Percentiles rank a stretch among this genome's conserved stretches.
Conservation (phyloP, 2,888 invertebrate species). For the Acanthosepion pharaonis region DNA sequence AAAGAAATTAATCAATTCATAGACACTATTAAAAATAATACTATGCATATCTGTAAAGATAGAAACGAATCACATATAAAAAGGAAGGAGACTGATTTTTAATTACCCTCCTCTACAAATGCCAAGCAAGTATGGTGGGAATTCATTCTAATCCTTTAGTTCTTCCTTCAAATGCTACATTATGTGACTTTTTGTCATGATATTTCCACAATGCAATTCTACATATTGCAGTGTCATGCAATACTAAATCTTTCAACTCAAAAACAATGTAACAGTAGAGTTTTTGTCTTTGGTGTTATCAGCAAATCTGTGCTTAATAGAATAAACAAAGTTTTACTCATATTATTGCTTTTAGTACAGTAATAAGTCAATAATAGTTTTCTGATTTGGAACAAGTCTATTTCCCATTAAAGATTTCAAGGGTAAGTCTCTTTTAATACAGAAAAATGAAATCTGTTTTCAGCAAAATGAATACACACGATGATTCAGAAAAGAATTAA, state of each 20-base stretch:
- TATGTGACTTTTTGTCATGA: neutral
- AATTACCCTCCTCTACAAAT: neutral
- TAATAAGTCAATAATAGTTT: no score
- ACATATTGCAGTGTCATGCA: neutral
- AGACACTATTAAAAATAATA: neutral
- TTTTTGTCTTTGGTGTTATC: neutral
- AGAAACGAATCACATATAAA: neutral
- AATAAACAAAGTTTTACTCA: neutral
- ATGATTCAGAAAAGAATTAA: no score
- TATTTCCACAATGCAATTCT: neutral
- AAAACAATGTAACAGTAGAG: neutral
- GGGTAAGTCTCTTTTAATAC: no score
- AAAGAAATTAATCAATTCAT: neutral
- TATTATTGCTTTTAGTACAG: neutral
- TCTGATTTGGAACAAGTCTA: no score
- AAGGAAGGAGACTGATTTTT: neutral
- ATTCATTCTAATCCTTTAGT: neutral
- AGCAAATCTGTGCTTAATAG: neutral
- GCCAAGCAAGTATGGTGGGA: neutral
- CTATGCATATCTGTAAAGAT: neutral
- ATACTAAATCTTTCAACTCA: neutral
- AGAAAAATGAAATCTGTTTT: no score
- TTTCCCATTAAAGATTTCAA: no score
- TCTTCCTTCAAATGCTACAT: neutral
- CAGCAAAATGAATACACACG: no score